Percentiles rank a stretch among this genome's conserved stretches.
Evolutionary conservation across 2,888 invertebrate genomes (phyloP).

Genomic region (Eupithecia centaureata): DNA sequence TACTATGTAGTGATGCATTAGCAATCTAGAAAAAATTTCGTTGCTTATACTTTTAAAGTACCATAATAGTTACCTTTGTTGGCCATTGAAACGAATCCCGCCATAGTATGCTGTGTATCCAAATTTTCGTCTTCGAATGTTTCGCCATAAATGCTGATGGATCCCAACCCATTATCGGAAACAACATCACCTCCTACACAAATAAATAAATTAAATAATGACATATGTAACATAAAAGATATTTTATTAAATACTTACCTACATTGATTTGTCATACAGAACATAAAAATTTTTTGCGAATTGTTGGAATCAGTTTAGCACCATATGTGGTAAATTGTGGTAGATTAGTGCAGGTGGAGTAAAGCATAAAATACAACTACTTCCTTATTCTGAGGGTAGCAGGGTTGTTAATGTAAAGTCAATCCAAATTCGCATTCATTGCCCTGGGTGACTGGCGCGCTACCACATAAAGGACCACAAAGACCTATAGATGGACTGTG

Average conservation of each 20-base stretch:
- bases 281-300: too few relatives aligned
- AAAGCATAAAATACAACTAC: not conserved
- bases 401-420: not conserved
- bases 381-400: not conserved
- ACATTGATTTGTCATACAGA: too few relatives aligned
- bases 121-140: constrained; percentile 95
- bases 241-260: too few relatives aligned
- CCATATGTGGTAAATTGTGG: too few relatives aligned
- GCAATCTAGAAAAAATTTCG: too few relatives aligned
- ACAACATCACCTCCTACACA: constrained; percentile 91
- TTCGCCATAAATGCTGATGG: constrained; percentile 93
- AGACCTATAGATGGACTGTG: not conserved
- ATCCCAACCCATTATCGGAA: constrained; percentile 91
- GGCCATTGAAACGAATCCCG: constrained; percentile 96
- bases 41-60: too few relatives aligned
- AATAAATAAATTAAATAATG: not conserved
- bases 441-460: not conserved
- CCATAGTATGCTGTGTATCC: constrained; percentile 89
- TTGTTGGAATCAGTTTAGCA: too few relatives aligned
- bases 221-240: too few relatives aligned
- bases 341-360: not conserved
- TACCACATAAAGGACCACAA: not conserved
- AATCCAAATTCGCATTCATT: not conserved
- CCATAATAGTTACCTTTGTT: constrained; percentile 88
- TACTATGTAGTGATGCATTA: too few relatives aligned